These are phyloP conservation scores for Artemia sinica DNA, from an alignment of 2,888 invertebrate species.

Conservation along the genomic window DNA sequence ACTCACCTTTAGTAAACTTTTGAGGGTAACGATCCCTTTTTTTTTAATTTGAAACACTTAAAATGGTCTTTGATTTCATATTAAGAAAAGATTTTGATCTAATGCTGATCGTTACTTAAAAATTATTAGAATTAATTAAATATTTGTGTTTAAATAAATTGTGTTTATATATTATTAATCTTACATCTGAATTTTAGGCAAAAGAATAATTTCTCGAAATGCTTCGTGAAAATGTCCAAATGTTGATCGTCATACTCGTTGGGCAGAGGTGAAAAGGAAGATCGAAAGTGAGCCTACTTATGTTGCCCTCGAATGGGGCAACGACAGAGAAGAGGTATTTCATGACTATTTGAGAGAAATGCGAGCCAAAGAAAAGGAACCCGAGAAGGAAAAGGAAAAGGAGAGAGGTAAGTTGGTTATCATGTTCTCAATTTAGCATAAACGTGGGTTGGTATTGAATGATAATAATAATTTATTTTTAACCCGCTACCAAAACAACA, in stretches of 20 bases:
- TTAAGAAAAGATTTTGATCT: neutral
- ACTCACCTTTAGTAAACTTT: neutral
- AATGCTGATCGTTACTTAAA: neutral
- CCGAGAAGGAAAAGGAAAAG: slow-evolving; percentile 35
- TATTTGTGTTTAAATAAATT: neutral
- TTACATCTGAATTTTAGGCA: slow-evolving; percentile 30
- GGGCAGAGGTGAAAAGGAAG: slow-evolving; percentile 85
- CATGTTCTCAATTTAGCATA: too few species aligned
- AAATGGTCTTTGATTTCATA: neutral
- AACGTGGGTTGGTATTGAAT: too few species aligned
- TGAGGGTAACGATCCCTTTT: neutral
- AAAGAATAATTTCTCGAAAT: slow-evolving; percentile 66
- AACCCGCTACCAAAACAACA: too few species aligned
- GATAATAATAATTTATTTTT: too few species aligned
- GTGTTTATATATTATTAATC: neutral
- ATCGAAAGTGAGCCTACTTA: slow-evolving; percentile 42
- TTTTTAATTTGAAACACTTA: slow-evolving; percentile 2
- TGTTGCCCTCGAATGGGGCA: slow-evolving; percentile 15
- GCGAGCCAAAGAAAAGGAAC: slow-evolving; percentile 38
- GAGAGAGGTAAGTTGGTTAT: slow-evolving; percentile 30
- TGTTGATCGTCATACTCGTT: slow-evolving; percentile 76
- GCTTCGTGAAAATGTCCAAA: slow-evolving; percentile 68
- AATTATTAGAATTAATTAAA: neutral
- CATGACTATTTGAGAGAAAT: slow-evolving; percentile 37
- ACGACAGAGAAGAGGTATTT: slow-evolving; percentile 14